Conservation (phyloP, 2,888 invertebrate genomes). For the Athalia cordata region DNA sequence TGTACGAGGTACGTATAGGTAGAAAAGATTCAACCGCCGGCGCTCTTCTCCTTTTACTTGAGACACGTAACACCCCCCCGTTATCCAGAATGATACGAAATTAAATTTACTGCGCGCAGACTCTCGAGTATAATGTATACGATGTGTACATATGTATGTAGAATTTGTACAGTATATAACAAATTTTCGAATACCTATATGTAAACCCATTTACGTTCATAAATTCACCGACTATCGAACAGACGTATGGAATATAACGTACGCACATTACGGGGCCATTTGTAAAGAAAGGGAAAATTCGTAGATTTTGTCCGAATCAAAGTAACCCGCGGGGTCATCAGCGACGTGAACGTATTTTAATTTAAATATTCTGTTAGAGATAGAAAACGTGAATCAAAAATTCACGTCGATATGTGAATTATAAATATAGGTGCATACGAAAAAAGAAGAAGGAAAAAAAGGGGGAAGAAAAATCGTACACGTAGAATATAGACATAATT, state of each 20-base stretch:
- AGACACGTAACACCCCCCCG: slow-evolving; percentile 6
- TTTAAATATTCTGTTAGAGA: no score
- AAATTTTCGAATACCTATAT: not conserved
- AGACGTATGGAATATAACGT: no score
- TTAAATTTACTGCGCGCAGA: slow-evolving; percentile 8
- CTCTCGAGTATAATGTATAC: not conserved
- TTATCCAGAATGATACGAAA: slow-evolving; percentile 17
- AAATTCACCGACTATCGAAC: no score
- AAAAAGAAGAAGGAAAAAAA: not conserved
- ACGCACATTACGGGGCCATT: not conserved
- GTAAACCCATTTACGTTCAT: no score
- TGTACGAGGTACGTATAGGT: no score
- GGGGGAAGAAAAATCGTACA: not conserved
- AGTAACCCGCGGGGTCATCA: no score
- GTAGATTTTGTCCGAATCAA: not conserved
- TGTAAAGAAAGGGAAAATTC: not conserved
- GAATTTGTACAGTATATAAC: not conserved
- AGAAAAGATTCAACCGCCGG: no score
- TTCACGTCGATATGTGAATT: no score
- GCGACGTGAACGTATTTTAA: no score
- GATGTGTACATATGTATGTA: not conserved
- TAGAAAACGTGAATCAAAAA: no score
- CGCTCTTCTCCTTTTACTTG: not conserved
- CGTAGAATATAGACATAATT: slow-evolving; percentile 12
- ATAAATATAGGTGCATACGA: not conserved